Conservation (phyloP, 1,140 invertebrate species). For the Drusus annulatus region DNA sequence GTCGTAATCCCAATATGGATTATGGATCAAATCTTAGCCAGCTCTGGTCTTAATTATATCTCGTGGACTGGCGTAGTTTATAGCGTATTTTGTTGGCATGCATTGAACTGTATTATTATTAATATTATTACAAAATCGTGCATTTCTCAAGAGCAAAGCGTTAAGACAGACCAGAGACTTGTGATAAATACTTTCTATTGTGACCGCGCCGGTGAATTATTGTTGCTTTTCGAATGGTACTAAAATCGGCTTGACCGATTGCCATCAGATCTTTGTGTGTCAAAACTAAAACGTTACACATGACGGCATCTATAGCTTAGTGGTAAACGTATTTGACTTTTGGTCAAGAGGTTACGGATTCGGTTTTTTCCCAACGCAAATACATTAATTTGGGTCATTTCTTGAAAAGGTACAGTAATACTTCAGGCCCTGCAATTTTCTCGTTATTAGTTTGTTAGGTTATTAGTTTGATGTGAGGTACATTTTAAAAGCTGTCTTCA, state of each 20-base stretch:
- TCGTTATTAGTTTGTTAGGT: no score
- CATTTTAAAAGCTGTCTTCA: no score
- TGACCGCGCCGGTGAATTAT: conserved; percentile 4
- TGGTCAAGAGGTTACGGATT: no score
- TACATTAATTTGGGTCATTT: no score
- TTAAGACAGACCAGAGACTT: not conserved
- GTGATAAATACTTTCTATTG: conserved; percentile 37
- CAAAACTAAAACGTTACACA: not conserved
- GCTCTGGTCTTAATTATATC: not conserved
- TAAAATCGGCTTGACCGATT: not conserved
- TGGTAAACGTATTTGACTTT: not conserved
- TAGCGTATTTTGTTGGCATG: conserved; percentile 8
- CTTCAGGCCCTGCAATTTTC: no score
- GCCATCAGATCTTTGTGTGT: not conserved
- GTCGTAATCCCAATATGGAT: not conserved
- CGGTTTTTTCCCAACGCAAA: no score
- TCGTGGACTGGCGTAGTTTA: not conserved
- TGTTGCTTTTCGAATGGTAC: no score
- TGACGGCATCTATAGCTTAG: not conserved
- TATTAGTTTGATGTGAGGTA: no score
- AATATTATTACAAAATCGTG: conserved; percentile 29
- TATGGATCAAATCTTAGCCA: conserved; percentile 5
- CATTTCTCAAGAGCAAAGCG: conserved; percentile 36
- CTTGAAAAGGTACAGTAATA: no score
- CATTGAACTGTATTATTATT: not conserved